phyloP scores from a whole-genome alignment of 2,113 vertebrate genomes.

The Rynchops niger region DNA sequence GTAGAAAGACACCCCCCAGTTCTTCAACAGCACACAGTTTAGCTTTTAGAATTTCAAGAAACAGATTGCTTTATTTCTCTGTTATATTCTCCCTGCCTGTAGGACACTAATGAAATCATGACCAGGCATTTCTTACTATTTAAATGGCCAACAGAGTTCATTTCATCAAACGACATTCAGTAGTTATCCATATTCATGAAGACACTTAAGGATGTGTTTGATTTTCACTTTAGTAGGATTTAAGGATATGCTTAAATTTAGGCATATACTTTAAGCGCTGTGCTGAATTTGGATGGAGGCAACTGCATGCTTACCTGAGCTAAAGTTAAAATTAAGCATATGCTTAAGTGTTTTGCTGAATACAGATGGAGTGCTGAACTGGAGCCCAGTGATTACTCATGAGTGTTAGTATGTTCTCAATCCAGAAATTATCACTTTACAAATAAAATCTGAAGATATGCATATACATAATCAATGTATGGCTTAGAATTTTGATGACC shows the following conservation, averaged over 20 bases:
- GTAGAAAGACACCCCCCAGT: not conserved
- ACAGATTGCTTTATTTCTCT: not conserved
- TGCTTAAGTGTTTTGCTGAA: constrained; percentile 53
- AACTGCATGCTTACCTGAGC: constrained; percentile 39
- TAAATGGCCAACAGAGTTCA: constrained; percentile 12
- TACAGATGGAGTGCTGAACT: constrained; percentile 49
- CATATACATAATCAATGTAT: constrained; percentile 50
- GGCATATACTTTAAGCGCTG: constrained; percentile 33
- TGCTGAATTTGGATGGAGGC: constrained; percentile 1
- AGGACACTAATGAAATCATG: not conserved
- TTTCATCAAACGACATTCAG: not conserved
- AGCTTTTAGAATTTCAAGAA: not conserved
- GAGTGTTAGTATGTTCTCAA: constrained; percentile 60
- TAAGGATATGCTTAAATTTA: constrained; percentile 40
- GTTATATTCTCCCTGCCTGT: not conserved
- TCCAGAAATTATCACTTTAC: constrained; percentile 60
- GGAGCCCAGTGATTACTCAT: constrained; percentile 53
- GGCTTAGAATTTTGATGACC: constrained; percentile 59
- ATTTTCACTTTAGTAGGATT: constrained; percentile 40
- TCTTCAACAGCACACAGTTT: not conserved
- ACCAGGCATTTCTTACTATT: not conserved
- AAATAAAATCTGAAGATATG: constrained; percentile 56
- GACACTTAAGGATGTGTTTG: constrained; percentile 15
- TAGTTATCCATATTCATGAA: constrained; percentile 33
- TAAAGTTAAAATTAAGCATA: constrained; percentile 54